Base-by-base conservation (phyloP, 2,113 vertebrate genomes). In the Notarius lentiginosus region DNA sequence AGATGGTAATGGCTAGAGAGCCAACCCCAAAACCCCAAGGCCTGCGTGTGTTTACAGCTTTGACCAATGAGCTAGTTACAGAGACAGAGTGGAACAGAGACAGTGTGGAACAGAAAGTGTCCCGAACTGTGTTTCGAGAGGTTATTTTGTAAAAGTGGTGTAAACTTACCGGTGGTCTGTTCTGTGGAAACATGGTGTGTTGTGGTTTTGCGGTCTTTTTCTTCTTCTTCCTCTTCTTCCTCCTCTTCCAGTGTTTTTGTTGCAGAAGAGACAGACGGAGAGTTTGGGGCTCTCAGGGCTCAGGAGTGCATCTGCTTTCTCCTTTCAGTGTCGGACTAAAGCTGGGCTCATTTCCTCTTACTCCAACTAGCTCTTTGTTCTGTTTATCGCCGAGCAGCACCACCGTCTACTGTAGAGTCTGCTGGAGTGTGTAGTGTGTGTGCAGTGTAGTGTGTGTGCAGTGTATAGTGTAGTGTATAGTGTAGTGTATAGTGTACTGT, bases 91-190 rank as follows among this genome's bases (percentile, higher is more conserved):
- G n/a, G n/a, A n/a, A n/a, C n/a, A n/a, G 4, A 49, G 41, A 41
- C 41, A 41, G 41, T 41, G 41, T 41, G 41, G n/a, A n/a, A n/a
- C n/a, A n/a, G n/a, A n/a, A 1, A 30, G 30, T 30, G 30, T 30
- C 30, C 30, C 41, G 41, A 41, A 41, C 4, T 41, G 41, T 41
- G 41, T 41, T 41, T 41, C 41, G 41, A 41, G 41, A 41, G 41
- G 41, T 7, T 20, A 3, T 77, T 51, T 75, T 51, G 2, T 14
- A 24, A 75, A 80, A 81, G 65, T 58, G 41, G 81, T 90, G 89
- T 49, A 89, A 41, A 95, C 96, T 96, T 93, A 98, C 97, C 95
- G 96, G 92, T 76, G 96, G 93, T 93, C 97, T 92, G 92, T 97
- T 97, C 91, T 97, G 97, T 1, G 96, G 97, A 92, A 97, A 98